Base-by-base conservation (phyloP, 1,140 invertebrate species). In the Lordiphosa mommai region DNA sequence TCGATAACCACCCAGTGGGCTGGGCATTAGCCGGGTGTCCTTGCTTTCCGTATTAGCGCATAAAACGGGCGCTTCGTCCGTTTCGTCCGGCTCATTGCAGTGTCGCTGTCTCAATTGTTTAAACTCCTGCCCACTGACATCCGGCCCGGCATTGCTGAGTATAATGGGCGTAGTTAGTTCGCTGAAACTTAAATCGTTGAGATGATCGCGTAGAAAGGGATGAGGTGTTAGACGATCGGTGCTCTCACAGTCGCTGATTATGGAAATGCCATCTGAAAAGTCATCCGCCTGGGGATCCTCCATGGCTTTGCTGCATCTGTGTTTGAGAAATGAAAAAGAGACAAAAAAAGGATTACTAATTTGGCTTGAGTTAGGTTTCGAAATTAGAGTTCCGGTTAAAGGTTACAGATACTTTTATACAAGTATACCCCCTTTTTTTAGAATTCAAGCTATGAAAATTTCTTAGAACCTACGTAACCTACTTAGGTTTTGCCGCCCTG, bases 201-300 rank as follows among this genome's bases (percentile, higher is more conserved):
- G 58, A 9, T 74, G 71, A 30, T 80, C 68, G 13, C 77, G 61
- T n/a, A 79, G 17, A 60, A 63, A 70, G 20, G 80, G 66, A 71
- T 76, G 72, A 4, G 86, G 86, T 1, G 86, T 77, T 12, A 86
- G 48, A n/a, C 82, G 72, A 17, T 80, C 86, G 5, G 65, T 84
- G 53, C 77, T 86, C 43, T 88, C 86, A 44, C 86, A 87, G 29
- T 88, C 86, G 43, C 86, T 88, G 20, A 88, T 88, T 41, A 88
- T 86, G 14, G 86, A 88, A 13, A 88, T 88, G n/a, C 86, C 86
- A 61, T 88, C 86, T 1, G 86, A 88, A 12, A 86, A 44, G 27
- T 88, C 86, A 49, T 88, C 86, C 16, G 51, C 41, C 30, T 57
- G 77, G 9, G 56, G 30, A 40, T 86, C 80, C 2, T 86, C 69